Base-by-base conservation (phyloP, 2,888 invertebrate species). In the Ametastegia equiseti region DNA sequence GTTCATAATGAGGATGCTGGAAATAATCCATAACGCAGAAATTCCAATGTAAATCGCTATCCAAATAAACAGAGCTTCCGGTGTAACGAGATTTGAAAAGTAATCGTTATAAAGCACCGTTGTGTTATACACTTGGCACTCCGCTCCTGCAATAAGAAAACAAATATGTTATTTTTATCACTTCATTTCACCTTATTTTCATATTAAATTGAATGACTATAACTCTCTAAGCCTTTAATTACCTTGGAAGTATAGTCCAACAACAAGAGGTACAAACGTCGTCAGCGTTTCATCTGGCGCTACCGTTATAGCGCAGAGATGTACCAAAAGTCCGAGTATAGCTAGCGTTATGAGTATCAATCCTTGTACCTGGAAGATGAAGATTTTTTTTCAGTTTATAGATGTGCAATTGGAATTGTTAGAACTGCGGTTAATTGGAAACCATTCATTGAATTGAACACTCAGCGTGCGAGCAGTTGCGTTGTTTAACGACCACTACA, bases 161-260 rank as follows among this genome's bases (percentile, higher is more conserved):
- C 19, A 3, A 69, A 39, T 19, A 23, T 6, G 1, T 19, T 45
- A 23, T 5, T 36, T 2, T 2, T 27, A 69, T 33, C 11, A 19
- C 23, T 19, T 15, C 13, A 45, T 3, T 19, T 39, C 36, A 36
- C 54, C 23, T 19, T 33, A 73, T 73, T 33, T 36, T 19, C 36
- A 33, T 39, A 65, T 39, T 36, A 19, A 23, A 23, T 6, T 36
- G 23, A 67, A 42, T 36, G 36, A 19, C 15, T 13, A 67, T 67
- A 39, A 23, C 23, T 23, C 11, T 27, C 27, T 13, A n/a, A 15
- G 6, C 19, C 13, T 60, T 71, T n/a, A n/a, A n/a, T n/a, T 71
- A 80, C 80, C 80, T 71, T 80, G 80, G 42, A 80, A 80, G 57
- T 80, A 80, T 1, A 80, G 45, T 73, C 71, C 80, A 15, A 80